phyloP scores from a whole-genome alignment of 2,797 vertebrate genomes.

The Lithobates sylvaticus region DNA sequence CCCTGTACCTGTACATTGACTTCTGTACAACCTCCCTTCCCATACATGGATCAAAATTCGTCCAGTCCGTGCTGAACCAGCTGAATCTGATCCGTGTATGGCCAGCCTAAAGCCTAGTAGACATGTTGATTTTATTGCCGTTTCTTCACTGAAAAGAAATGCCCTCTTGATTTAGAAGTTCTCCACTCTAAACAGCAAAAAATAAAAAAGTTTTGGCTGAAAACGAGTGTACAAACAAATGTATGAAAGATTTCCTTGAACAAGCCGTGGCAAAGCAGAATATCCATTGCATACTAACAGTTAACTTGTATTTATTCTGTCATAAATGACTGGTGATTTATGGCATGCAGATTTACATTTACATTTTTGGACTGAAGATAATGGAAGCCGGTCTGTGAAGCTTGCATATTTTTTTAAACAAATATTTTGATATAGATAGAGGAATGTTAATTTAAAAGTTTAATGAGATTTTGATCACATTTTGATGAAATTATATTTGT shows the following conservation, averaged over 20 bases:
- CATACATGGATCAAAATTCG: too few species aligned
- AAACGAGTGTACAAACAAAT: neutral
- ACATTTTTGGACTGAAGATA: conserved; percentile 30
- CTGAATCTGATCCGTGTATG: too few species aligned
- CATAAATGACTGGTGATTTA: conserved; percentile 12
- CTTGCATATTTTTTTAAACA: conserved; percentile 15
- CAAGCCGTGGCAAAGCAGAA: neutral
- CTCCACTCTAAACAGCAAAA: neutral
- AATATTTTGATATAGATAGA: conserved; percentile 12
- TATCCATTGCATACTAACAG: neutral
- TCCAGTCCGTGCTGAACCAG: too few species aligned
- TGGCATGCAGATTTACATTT: conserved; percentile 13
- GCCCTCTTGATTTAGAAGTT: too few species aligned
- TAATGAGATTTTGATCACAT: conserved; percentile 46
- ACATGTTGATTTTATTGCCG: too few species aligned
- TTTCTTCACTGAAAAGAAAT: too few species aligned
- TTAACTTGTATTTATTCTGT: conserved; percentile 3
- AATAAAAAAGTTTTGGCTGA: neutral
- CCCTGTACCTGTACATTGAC: too few species aligned
- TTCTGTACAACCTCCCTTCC: too few species aligned
- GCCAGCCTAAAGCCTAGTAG: too few species aligned
- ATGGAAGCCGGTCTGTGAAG: conserved; percentile 9
- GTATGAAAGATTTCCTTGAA: neutral
- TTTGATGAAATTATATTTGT: conserved; percentile 21
- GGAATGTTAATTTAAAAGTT: conserved; percentile 44